Base-by-base conservation (phyloP, 1,140 invertebrate genomes). In the Semibalanus balanoides region DNA sequence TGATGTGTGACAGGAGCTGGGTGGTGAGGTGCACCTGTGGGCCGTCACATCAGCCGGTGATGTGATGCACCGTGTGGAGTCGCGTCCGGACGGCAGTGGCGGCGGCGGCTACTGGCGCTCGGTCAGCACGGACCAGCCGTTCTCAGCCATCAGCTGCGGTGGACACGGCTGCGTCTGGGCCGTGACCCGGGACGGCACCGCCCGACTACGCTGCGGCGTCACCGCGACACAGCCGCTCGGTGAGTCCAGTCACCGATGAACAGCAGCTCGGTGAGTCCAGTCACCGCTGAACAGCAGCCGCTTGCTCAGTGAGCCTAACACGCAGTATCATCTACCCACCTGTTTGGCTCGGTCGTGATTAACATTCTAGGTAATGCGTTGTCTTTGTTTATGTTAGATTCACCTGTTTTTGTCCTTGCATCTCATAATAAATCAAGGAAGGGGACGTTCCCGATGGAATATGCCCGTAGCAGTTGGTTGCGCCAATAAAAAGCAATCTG, bases 11-110 rank as follows among this genome's bases (percentile, higher is more conserved):
- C 30, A n/a, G 74, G 35, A 74, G 25, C n/a, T 75, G 28, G 51
- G 3, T 79, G 83, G 82, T 76, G 80, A 82, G 0, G 83, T 90
- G 30, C 85, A 87, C 71, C 88, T 93, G 3, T 95, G 94, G 92
- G 93, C 91, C 30, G 86, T 95, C 31, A 91, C 92, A 70, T 83
- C 89, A 19, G 91, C 91, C 80, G 93, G 93, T 0, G 92, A 95
- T 84, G 92, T 90, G 30, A 87, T 95, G 73, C 90, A 64, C 43
- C 74, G 74, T 17, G 90, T 78, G 86, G 93, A 75, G 87, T 88
- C 79, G 92, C 91, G 43, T 92, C 94, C 11, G 89, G 70, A 72
- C 70, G 70, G 70, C 0, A 78, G 77, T 73, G 83, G 81, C 14
- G 76, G 78, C 74, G 84, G 84, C 80, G 75, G 78, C 30, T 79